These are phyloP conservation scores for Cladorhizidae sp. DNA, from an alignment of 37 sponge, comb jelly and placozoan species.

Conservation along the genomic window DNA sequence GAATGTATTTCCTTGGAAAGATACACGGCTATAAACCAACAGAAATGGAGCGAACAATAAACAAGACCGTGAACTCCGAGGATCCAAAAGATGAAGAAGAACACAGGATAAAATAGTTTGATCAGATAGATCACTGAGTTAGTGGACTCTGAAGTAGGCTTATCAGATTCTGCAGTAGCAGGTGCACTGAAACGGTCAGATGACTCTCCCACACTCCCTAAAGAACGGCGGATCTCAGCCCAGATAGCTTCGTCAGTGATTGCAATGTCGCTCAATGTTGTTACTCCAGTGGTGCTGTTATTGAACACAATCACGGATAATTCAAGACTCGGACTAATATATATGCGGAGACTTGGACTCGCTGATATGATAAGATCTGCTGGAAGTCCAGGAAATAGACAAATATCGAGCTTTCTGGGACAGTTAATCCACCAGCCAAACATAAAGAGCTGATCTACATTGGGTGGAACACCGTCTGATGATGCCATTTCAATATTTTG, in stretches of 20 bases:
- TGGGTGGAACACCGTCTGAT: background rate
- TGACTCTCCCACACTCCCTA: background rate
- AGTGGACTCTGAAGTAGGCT: background rate
- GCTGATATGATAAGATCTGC: slow-evolving; percentile 25
- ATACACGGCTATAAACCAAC: slow-evolving; percentile 35
- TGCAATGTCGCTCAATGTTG: slow-evolving; percentile 15
- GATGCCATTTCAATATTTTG: background rate
- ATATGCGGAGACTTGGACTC: slow-evolving; percentile 39
- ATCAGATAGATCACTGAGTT: background rate
- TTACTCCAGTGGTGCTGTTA: background rate
- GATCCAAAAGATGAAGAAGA: slow-evolving; percentile 47
- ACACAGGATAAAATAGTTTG: slow-evolving; percentile 11
- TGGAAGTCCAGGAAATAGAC: slow-evolving; percentile 37
- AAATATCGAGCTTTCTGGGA: slow-evolving; percentile 1
- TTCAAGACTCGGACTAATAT: slow-evolving; percentile 25
- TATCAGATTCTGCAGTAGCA: background rate
- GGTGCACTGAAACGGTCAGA: background rate
- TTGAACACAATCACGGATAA: slow-evolving; percentile 17
- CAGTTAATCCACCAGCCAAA: slow-evolving; percentile 76
- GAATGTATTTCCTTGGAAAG: slow-evolving; percentile 19
- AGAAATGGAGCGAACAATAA: slow-evolving; percentile 42
- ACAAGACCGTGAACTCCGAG: slow-evolving; percentile 44
- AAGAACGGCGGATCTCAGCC: slow-evolving; percentile 11
- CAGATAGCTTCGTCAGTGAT: slow-evolving; percentile 30
- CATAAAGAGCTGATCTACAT: slow-evolving; percentile 7